Base-by-base conservation (phyloP, 2,888 invertebrate species). In the Yponomeuta evonymella region DNA sequence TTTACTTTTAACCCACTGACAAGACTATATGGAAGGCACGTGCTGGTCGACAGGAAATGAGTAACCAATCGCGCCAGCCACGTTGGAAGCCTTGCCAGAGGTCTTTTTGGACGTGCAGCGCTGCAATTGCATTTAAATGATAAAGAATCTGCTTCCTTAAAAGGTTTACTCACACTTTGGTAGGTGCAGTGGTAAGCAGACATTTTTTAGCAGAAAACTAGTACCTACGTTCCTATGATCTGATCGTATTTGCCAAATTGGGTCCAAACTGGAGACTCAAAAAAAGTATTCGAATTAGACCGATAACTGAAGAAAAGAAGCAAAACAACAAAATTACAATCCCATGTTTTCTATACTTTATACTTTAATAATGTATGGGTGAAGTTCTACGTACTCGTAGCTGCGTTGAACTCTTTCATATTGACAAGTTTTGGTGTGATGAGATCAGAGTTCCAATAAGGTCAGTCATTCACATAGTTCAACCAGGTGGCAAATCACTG, bases 21-120 rank as follows among this genome's bases (percentile, higher is more conserved):
- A 58, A 2, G 51, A 58, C 51, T 12, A 65, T 65, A 65, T 65
- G 65, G 30, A 65, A 65, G 51, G 51, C 33, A 29, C 65, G 65
- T 65, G 65, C 65, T 6, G 1, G 2, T 29, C 65, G 12, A 29
- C 9, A 65, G 65, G 65, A 65, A 65, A 65, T 33, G 33, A n/a
- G 64, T 23, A 64, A 64, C 29, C 64, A 29, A 23, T 23, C 29
- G 65, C 29, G 65, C 30, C 65, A 30, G 9, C 29, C 33, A 30
- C 29, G 33, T 43, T 43, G 30, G 65, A 33, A 65, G 12, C 51
- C 51, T 58, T 58, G 51, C 51, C 51, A 15, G 51, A 58, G 51
- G 51, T 58, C 51, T 15, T 58, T 58, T 58, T 15, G 51, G 51
- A 58, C 51, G 51, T 58, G 51, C 51, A 15, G 15, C 15, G 51